Evolutionary conservation across 2,797 vertebrate genomes (phyloP).

Genomic region (Xenopus petersii): DNA sequence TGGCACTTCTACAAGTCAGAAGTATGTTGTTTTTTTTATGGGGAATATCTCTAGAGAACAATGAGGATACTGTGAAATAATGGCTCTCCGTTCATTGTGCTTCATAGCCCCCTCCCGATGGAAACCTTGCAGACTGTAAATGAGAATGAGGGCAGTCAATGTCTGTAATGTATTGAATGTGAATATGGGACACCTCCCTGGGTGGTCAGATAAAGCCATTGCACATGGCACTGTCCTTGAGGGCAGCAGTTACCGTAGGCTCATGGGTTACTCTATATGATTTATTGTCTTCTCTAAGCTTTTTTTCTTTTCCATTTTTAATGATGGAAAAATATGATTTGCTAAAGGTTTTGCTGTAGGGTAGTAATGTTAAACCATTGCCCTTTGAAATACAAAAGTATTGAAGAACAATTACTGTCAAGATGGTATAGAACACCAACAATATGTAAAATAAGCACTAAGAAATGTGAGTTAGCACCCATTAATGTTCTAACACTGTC

Average conservation of each 20-base stretch:
- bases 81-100: neutral
- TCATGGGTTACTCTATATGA: conserved; percentile 9
- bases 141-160: conserved; percentile 7
- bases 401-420: no score
- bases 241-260: neutral
- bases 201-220: conserved; percentile 28
- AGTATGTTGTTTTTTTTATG: conserved; percentile 9
- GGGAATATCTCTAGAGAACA: conserved; percentile 10
- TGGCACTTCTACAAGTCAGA: conserved; percentile 19
- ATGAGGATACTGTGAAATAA: conserved; percentile 21
- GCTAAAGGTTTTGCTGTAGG: no score
- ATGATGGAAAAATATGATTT: no score
- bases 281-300: conserved; percentile 6
- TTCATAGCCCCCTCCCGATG: conserved; percentile 4
- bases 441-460: no score
- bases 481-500: no score
- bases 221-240: conserved; percentile 4
- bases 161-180: neutral
- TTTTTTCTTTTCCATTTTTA: no score
- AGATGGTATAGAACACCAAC: no score
- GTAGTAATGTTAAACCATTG: no score
- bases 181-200: conserved; percentile 9
- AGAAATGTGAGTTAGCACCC: no score
- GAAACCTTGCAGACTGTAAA: conserved; percentile 12
- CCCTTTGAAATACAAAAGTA: no score